Percentiles rank a stretch among this genome's conserved stretches.
Evolutionary conservation across 2,888 invertebrate genomes (phyloP).

Genomic region (Amphipoea oculea): DNA sequence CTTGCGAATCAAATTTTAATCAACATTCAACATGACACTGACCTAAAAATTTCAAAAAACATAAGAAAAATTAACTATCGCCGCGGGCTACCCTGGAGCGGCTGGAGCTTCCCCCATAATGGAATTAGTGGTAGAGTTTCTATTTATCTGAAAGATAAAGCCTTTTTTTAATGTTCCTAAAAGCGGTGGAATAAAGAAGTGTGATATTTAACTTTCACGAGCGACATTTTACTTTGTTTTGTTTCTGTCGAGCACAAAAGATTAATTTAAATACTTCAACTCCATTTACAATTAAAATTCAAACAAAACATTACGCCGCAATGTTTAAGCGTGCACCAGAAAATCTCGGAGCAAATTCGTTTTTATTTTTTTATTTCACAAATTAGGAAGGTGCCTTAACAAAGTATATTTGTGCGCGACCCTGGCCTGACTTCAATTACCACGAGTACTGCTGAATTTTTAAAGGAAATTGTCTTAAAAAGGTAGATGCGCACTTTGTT

Average conservation of each 20-base stretch:
- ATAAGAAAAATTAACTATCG: background rate
- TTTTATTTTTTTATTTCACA: slow-evolving; percentile 48
- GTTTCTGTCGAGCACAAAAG: slow-evolving; percentile 18
- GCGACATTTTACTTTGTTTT: slow-evolving; percentile 18
- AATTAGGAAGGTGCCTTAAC: slow-evolving; percentile 57
- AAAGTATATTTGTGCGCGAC: slow-evolving; percentile 52
- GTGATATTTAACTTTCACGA: slow-evolving; percentile 19
- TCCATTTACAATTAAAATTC: slow-evolving; percentile 54
- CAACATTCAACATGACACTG: background rate
- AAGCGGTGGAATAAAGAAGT: background rate
- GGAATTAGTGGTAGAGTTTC: background rate
- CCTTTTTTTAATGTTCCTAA: background rate
- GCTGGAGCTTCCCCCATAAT: background rate
- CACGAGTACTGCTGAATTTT: slow-evolving; percentile 63
- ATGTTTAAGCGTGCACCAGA: slow-evolving; percentile 8
- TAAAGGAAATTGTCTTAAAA: slow-evolving; percentile 65
- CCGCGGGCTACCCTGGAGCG: background rate
- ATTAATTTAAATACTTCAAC: slow-evolving; percentile 44
- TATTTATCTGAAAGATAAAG: slow-evolving; percentile 3
- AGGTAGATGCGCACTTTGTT: slow-evolving; percentile 62
- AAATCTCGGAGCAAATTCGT: slow-evolving; percentile 34
- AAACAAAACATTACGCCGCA: slow-evolving; percentile 34
- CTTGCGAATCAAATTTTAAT: background rate
- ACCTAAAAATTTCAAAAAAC: background rate
- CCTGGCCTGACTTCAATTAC: slow-evolving; percentile 63